A percentile compares a stretch with the other conserved stretches of the same genome.
Conservation (phyloP, 2,797 vertebrate genomes). For the Pygocentrus nattereri region DNA sequence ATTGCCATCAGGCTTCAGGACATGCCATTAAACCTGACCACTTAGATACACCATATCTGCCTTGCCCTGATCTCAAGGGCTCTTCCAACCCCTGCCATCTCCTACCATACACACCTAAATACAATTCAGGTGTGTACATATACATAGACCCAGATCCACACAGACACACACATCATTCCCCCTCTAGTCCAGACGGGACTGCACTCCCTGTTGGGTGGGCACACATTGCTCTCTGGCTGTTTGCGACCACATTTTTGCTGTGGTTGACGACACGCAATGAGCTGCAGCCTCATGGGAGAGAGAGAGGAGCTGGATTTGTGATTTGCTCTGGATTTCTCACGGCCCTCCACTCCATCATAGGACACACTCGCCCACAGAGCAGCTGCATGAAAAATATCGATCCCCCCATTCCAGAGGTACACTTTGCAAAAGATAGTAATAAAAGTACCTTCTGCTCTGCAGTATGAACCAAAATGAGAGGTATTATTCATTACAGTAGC, state of each 20-base stretch:
- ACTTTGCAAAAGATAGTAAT: slow-evolving; percentile 44
- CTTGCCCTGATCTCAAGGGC: slow-evolving; percentile 15
- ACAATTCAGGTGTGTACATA: slow-evolving; percentile 18
- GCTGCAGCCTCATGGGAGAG: slow-evolving; percentile 92
- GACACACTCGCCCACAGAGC: slow-evolving; percentile 42
- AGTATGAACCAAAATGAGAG: slow-evolving; percentile 26
- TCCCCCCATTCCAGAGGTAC: slow-evolving; percentile 45
- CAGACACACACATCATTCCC: slow-evolving; percentile 59
- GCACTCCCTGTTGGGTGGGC: slow-evolving; percentile 85
- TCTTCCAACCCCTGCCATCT: not conserved
- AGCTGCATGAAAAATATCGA: slow-evolving; percentile 50
- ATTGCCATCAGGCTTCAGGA: slow-evolving; percentile 28
- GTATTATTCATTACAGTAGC: slow-evolving; percentile 48
- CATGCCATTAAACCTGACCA: slow-evolving; percentile 44
- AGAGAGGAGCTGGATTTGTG: slow-evolving; percentile 52
- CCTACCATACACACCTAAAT: slow-evolving; percentile 70
- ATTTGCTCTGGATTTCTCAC: slow-evolving; percentile 54
- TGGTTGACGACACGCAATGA: slow-evolving; percentile 99
- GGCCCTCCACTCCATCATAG: slow-evolving; percentile 53
- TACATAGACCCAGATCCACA: slow-evolving; percentile 60
- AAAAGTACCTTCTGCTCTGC: slow-evolving; percentile 33
- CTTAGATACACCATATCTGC: slow-evolving; percentile 38
- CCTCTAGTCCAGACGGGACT: slow-evolving; percentile 52
- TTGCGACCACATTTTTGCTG: slow-evolving; percentile 98
- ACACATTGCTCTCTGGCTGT: slow-evolving; percentile 93